These are phyloP conservation scores for Caenorhabditis afra DNA, from an alignment of 2,888 invertebrate genomes.

Conservation along the genomic window DNA sequence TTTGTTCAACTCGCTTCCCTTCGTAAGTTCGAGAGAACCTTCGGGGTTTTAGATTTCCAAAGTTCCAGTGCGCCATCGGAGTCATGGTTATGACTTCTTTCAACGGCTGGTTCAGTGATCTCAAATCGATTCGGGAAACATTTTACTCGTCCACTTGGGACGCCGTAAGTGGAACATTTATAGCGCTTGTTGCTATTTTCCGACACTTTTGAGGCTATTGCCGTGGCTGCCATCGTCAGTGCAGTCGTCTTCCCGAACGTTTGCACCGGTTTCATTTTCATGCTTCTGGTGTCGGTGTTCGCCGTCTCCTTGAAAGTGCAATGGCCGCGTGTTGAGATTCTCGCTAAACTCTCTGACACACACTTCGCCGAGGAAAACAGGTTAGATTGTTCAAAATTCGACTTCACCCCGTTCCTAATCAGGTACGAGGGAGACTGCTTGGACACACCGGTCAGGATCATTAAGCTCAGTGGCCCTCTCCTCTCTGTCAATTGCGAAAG, in stretches of 20 bases:
- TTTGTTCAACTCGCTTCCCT: conserved; percentile 53
- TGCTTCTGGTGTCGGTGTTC: conserved; percentile 57
- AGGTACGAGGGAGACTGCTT: conserved; percentile 67
- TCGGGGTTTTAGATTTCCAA: no score
- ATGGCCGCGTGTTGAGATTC: conserved; percentile 48
- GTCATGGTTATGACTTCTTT: conserved; percentile 61
- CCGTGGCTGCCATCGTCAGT: conserved; percentile 43
- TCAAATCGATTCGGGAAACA: conserved; percentile 53
- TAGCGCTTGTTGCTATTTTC: neutral
- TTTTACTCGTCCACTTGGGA: conserved; percentile 60
- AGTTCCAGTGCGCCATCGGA: conserved; percentile 60
- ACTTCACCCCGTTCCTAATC: no score
- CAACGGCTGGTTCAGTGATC: conserved; percentile 59
- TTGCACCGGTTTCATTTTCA: conserved; percentile 60
- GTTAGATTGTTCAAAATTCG: neutral
- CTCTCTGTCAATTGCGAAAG: conserved; percentile 62
- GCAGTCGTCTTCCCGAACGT: conserved; percentile 61
- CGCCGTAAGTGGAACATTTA: conserved; percentile 57
- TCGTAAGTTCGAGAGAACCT: conserved; percentile 23
- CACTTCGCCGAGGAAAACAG: conserved; percentile 56
- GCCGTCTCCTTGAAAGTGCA: conserved; percentile 59
- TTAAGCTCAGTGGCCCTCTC: conserved; percentile 60
- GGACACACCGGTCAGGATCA: conserved; percentile 65
- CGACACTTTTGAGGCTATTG: conserved; percentile 38
- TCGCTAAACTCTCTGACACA: conserved; percentile 46